Base-by-base conservation (phyloP, 2,888 invertebrate genomes). In the Bedellia somnulentella region DNA sequence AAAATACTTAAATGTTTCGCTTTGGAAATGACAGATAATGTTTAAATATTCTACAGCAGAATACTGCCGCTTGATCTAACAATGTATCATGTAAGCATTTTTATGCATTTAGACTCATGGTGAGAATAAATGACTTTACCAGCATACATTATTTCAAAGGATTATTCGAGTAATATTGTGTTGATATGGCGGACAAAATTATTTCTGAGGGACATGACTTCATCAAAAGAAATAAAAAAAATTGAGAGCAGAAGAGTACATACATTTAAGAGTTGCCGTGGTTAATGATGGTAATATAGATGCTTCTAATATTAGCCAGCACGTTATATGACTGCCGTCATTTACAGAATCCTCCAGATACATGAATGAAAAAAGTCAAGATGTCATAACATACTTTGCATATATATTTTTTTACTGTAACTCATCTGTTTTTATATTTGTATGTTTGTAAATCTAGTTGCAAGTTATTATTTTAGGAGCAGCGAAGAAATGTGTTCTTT, bases 101-200 rank as follows among this genome's bases (percentile, higher is more conserved):
- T n/a, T n/a, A n/a, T 36, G 27, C 27, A 27, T 31, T 23, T 18
- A 28, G 36, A 10, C 15, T 44, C 5, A 46, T 45, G 43, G 32
- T 39, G 14, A 31, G 44, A 18, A 14, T 31, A 27, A 30, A 35
- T 18, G 23, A 31, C 29, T 15, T 33, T 11, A 44, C 32, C 24
- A 22, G 11, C 11, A 13, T 33, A 27, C 27, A 27, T 22, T 27
- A 27, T 23, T 35, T 39, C 41, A 25, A 25, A 37, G 27, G 40
- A 40, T 27, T 45, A 16, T 32, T 29, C 35, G 5, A 41, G 12
- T 27, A 35, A 30, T 35, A 34, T 34, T 23, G 22, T 30, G 34
- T 34, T 27, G 34, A 34, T 27, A 42, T 42, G 42, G 41, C 38
- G 32, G 44, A n/a, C 38, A 3, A 44, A 45, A 43, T 42, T 45